A percentile compares a stretch with the other conserved stretches of the same genome.
phyloP scores from a whole-genome alignment of 2,797 vertebrate genomes.

The Cossypha niveicapilla region DNA sequence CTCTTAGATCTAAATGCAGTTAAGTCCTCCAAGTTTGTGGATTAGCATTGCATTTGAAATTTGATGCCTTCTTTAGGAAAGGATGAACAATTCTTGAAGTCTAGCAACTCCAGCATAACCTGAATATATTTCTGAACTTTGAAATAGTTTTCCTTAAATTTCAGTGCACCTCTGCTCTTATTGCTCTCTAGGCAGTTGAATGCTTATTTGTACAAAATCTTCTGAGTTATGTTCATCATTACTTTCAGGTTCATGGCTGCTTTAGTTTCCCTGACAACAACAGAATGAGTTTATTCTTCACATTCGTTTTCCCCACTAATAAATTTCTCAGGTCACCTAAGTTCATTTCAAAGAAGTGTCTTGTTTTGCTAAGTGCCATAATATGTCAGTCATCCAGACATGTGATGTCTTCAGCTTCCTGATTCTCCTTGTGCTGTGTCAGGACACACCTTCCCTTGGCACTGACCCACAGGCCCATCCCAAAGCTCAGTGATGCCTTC shows the following conservation, averaged over 20 bases:
- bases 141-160: not conserved
- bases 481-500: not conserved
- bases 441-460: not conserved
- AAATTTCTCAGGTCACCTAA: not conserved
- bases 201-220: not conserved
- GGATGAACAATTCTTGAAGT: not conserved
- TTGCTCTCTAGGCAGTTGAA: not conserved
- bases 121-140: not conserved
- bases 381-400: rapidly evolving
- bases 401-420: not conserved
- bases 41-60: not conserved
- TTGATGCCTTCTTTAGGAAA: not conserved
- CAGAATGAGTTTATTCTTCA: not conserved
- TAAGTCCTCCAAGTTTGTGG: not conserved
- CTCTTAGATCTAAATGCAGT: not conserved
- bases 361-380: not conserved
- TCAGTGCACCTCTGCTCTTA: not conserved
- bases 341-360: not conserved
- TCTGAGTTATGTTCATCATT: not conserved
- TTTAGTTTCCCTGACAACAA: not conserved
- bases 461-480: not conserved
- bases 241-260: not conserved
- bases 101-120: not conserved
- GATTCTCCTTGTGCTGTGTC: not conserved
- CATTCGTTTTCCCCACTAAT: not conserved